phyloP scores from a whole-genome alignment of 2,888 invertebrate genomes.

The Calameuta idolon region DNA sequence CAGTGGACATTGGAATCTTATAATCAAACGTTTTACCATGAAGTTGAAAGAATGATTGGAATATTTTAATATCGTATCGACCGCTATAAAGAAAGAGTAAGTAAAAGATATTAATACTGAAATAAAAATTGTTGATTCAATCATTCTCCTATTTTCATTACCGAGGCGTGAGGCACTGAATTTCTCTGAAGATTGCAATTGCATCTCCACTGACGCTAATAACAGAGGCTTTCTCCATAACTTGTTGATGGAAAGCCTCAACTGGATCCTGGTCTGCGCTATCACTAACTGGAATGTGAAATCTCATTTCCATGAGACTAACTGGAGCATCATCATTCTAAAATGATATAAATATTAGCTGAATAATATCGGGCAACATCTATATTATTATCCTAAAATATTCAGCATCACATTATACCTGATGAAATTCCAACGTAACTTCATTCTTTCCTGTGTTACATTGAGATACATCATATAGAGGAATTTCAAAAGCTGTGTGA shows the following conservation, averaged over 20 bases:
- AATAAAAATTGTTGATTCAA: slow-evolving; percentile 15
- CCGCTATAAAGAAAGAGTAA: slow-evolving; percentile 80
- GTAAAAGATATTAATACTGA: slow-evolving; percentile 30
- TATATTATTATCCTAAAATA: background rate
- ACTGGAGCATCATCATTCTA: slow-evolving; percentile 98
- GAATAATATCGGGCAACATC: background rate
- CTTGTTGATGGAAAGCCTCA: slow-evolving; percentile 96
- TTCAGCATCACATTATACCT: slow-evolving; percentile 68
- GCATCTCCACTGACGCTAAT: slow-evolving; percentile 98
- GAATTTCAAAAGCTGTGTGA: slow-evolving; percentile 94
- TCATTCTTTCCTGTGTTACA: slow-evolving; percentile 97
- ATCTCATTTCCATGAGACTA: slow-evolving; percentile 96
- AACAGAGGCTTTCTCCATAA: slow-evolving; percentile 97
- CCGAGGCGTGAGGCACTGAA: slow-evolving; percentile 98
- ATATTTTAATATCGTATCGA: slow-evolving; percentile 96
- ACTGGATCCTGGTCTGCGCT: slow-evolving; percentile 91
- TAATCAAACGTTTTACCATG: slow-evolving; percentile 99
- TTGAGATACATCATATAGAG: slow-evolving; percentile 94
- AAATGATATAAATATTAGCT: background rate
- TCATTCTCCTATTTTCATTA: slow-evolving; percentile 57
- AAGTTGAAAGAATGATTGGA: slow-evolving; percentile 90
- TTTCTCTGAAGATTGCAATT: slow-evolving; percentile 95
- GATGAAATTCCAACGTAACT: slow-evolving; percentile 97
- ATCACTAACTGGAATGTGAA: slow-evolving; percentile 95
- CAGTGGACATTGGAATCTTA: slow-evolving; percentile 98